phyloP scores from a whole-genome alignment of 2,797 vertebrate genomes.

The Pipistrellus kuhlii region DNA sequence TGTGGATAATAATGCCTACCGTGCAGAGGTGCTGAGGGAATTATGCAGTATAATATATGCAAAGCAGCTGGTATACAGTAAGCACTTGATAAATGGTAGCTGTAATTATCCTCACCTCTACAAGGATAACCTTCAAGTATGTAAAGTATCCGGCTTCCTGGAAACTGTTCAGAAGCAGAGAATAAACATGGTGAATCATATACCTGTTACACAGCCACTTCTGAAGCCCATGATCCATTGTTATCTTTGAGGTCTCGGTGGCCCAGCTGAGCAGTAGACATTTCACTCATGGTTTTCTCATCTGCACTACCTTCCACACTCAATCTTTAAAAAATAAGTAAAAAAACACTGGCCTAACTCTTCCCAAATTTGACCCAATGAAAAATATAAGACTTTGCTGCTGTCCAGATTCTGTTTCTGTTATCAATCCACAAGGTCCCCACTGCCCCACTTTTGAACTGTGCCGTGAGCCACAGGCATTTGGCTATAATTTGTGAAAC shows the following conservation, averaged over 20 bases:
- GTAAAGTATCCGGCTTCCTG: not conserved
- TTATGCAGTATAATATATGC: not conserved
- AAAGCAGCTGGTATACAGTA: not conserved
- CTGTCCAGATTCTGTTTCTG: not conserved
- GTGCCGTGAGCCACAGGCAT: rapidly evolving
- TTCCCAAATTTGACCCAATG: not conserved
- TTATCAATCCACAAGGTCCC: not conserved
- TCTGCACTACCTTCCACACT: not conserved
- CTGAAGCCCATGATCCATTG: not conserved
- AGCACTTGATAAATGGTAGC: not conserved
- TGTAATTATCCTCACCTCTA: not conserved
- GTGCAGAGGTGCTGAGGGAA: not conserved
- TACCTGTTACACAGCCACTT: not conserved
- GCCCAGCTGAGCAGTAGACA: not conserved
- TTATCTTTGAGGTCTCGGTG: not conserved
- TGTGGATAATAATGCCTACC: not conserved
- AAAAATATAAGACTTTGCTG: not conserved
- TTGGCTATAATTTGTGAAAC: not conserved
- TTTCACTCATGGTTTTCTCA: not conserved
- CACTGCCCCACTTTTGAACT: not conserved
- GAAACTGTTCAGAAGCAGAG: not conserved
- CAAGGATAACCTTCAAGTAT: not conserved
- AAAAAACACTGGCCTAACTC: not conserved
- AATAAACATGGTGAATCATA: not conserved
- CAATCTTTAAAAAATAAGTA: not conserved